These are phyloP conservation scores for Cantharis rustica DNA, from an alignment of 2,888 invertebrate genomes.

Conservation along the genomic window DNA sequence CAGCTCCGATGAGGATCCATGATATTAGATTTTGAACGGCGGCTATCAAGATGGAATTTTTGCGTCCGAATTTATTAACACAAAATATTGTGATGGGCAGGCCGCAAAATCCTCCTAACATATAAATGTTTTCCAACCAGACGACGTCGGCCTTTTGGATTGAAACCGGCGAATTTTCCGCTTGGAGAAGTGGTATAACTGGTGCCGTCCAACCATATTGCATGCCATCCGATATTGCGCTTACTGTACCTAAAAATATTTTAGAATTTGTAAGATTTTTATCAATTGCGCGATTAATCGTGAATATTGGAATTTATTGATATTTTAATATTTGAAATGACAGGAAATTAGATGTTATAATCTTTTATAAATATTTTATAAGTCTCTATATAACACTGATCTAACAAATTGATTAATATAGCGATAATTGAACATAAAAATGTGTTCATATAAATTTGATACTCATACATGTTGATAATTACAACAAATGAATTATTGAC, in stretches of 20 bases:
- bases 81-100: constrained; percentile 48
- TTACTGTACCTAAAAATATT: constrained; percentile 49
- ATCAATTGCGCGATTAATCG: too few relatives aligned
- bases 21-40: constrained; percentile 44
- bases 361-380: too few relatives aligned
- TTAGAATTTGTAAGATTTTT: too few relatives aligned
- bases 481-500: neutral
- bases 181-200: constrained; percentile 47
- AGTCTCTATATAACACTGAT: neutral
- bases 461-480: neutral
- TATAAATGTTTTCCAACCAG: constrained; percentile 43
- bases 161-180: constrained; percentile 42
- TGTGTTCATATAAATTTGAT: neutral
- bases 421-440: neutral
- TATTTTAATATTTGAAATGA: too few relatives aligned
- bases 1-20: constrained; percentile 50
- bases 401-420: neutral
- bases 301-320: neutral
- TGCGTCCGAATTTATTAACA: constrained; percentile 48
- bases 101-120: constrained; percentile 45
- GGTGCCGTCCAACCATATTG: constrained; percentile 54
- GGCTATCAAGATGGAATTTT: constrained; percentile 48
- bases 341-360: too few relatives aligned
- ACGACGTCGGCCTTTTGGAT: constrained; percentile 40
- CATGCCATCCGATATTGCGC: constrained; percentile 53